phyloP scores from a whole-genome alignment of 2,797 vertebrate genomes.

The Sphenopsis melanotis region DNA sequence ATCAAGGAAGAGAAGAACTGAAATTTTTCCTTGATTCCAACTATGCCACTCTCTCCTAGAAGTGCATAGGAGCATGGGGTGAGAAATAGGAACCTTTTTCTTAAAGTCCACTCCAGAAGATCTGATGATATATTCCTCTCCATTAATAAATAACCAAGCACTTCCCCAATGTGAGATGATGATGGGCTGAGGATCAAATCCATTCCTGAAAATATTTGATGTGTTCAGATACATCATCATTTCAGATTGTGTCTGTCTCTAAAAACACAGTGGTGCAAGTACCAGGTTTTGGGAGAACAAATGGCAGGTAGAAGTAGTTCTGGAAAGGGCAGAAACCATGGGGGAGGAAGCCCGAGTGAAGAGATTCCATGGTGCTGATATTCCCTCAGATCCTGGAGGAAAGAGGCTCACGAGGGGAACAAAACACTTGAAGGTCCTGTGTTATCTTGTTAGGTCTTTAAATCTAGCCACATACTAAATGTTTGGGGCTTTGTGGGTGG shows the following conservation, averaged over 20 bases:
- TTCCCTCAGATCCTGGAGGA: not conserved
- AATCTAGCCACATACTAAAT: not conserved
- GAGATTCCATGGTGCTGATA: not conserved
- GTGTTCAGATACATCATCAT: not conserved
- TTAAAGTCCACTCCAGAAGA: not conserved
- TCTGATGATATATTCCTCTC: not conserved
- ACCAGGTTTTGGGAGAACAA: not conserved
- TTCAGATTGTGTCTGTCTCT: not conserved
- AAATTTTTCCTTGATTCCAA: not conserved
- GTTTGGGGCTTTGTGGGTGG: not conserved
- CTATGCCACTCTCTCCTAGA: not conserved
- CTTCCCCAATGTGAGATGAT: not conserved
- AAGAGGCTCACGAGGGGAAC: fast-evolving
- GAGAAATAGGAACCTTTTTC: not conserved
- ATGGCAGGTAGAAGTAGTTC: not conserved
- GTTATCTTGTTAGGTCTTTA: not conserved
- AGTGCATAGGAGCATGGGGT: not conserved
- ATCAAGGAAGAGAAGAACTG: not conserved
- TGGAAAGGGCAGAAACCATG: not conserved
- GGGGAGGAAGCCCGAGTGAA: not conserved
- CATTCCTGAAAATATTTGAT: not conserved
- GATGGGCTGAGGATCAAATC: not conserved
- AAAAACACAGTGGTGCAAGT: not conserved
- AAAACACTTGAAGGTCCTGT: not conserved
- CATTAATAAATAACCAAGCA: not conserved